phyloP scores from a whole-genome alignment of 2,113 vertebrate genomes.

The Cyanoliseus patagonus region DNA sequence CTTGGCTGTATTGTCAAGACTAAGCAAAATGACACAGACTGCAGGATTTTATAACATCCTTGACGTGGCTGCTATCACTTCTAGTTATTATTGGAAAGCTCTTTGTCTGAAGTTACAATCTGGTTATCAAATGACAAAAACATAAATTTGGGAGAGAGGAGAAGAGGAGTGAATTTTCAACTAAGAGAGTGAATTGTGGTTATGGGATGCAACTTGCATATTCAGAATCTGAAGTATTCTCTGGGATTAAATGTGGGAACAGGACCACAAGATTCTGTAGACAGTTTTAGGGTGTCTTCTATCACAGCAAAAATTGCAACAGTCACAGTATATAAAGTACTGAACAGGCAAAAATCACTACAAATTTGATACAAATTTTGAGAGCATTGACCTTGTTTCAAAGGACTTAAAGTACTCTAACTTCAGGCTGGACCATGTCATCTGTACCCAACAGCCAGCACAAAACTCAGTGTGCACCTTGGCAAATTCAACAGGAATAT shows the following conservation, averaged over 20 bases:
- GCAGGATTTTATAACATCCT: constrained; percentile 23
- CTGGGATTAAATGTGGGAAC: neutral
- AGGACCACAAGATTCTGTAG: neutral
- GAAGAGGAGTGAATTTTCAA: neutral
- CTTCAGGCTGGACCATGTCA: neutral
- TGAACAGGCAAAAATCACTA: neutral
- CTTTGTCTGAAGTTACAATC: neutral
- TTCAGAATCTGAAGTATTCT: neutral
- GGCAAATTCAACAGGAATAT: neutral
- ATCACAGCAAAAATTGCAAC: neutral
- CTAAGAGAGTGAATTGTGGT: neutral
- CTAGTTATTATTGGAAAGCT: constrained; percentile 13
- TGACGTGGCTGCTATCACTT: neutral
- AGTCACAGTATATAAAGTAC: neutral
- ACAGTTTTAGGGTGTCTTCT: neutral
- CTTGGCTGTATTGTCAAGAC: constrained; percentile 19
- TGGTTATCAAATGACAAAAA: constrained; percentile 18
- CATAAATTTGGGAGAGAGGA: neutral
- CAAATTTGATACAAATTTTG: neutral
- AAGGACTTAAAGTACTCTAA: neutral
- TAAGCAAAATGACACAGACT: constrained; percentile 32
- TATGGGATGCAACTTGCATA: neutral
- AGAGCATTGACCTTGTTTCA: neutral
- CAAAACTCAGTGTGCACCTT: neutral
- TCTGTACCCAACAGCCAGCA: neutral